Base-by-base conservation (phyloP, 2,888 invertebrate species). In the Ennomos quercinarius region DNA sequence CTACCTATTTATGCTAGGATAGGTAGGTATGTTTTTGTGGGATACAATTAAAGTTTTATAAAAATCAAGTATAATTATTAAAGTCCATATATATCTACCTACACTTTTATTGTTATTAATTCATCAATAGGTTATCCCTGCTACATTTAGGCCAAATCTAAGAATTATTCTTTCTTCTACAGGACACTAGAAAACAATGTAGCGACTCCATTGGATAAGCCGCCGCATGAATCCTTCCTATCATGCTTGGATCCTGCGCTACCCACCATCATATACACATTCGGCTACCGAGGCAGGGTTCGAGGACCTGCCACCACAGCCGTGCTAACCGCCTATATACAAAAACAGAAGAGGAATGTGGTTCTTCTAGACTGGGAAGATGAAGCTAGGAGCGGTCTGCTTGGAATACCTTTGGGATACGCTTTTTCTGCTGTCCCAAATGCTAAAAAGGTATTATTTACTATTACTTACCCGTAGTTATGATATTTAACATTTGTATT, bases 361-460 rank as follows among this genome's bases (percentile, higher is more conserved):
- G 55, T 93, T 1, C 81, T 93, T 0, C 57, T 93, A 10, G 90
- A 93, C 56, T 93, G 93, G 93, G 84, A 91, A 57, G 79, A 87
- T 36, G 91, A 93, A 64, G 91, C 92, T 0, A 78, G 67, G 34
- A 85, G 85, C 45, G 86, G 89, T 0, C 8, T 81, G 8, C 65
- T 90, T 0, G 90, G 91, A 1, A 81, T 84, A 63, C 72, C 84
- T 0, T 51, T 90, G 10, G 82, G 87, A 2, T 93, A 93, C 55
- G 83, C 78, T 8, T 63, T 89, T 3, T 74, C 72, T 13, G 92
- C 91, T 41, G 83, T 89, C 0, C 91, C 91, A 40, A 88, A 87
- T 58, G 85, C 92, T 61, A 87, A 81, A 64, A 81, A 73, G 82
- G 92, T 90, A 70, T 66, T 48, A 36, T 9, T 10, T 44, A 34